phyloP scores from a whole-genome alignment of 2,888 invertebrate species.

The Gastracanthus pulcherrimus region DNA sequence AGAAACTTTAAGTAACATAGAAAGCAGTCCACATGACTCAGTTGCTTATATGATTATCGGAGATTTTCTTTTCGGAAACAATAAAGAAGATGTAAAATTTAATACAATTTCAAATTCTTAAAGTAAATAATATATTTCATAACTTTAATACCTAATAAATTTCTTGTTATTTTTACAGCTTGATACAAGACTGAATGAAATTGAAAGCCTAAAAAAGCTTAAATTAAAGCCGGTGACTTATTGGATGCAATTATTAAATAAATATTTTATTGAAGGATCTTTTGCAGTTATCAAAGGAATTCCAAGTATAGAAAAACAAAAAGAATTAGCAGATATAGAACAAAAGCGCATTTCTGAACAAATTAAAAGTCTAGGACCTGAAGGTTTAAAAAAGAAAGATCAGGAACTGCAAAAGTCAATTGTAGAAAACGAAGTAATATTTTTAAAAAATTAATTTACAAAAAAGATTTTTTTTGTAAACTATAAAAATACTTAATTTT shows the following conservation, averaged over 20 bases:
- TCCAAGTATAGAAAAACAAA: conserved; percentile 83
- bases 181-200: conserved; percentile 84
- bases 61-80: conserved; percentile 90
- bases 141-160: conserved; percentile 16
- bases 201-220: conserved; percentile 82
- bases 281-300: conserved; percentile 82
- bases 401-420: conserved; percentile 84
- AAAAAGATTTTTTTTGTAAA: conserved; percentile 18
- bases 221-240: conserved; percentile 82
- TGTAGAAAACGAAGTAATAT: conserved; percentile 85
- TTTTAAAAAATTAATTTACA: neutral
- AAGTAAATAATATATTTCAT: conserved; percentile 22
- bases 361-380: conserved; percentile 82
- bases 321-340: conserved; percentile 86
- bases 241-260: conserved; percentile 86
- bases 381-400: conserved; percentile 84
- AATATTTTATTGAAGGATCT: conserved; percentile 83
- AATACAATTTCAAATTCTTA: neutral
- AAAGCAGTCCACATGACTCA: conserved; percentile 87
- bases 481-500: conserved; percentile 17
- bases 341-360: conserved; percentile 85
- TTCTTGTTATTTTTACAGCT: conserved; percentile 78
- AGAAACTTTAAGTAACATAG: conserved; percentile 85
- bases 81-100: conserved; percentile 84
- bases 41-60: conserved; percentile 89